Conservation (phyloP, 2,113 vertebrate species). For the Pygathrix nemaeus region DNA sequence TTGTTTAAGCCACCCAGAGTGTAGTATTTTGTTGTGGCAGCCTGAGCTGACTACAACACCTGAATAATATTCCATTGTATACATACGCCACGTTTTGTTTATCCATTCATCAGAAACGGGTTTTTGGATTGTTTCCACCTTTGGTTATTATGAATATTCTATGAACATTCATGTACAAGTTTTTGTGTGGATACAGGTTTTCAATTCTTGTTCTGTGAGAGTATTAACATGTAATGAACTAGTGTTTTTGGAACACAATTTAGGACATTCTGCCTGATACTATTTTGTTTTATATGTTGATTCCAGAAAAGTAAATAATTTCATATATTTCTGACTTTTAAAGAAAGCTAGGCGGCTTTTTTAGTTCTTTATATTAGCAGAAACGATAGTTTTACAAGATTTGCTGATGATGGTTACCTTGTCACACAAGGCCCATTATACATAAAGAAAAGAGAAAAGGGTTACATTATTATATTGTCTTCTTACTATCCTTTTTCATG, state of each 20-base stretch:
- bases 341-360: background rate
- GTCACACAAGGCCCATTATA: background rate
- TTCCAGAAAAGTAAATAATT: constrained; percentile 35
- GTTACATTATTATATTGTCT: background rate
- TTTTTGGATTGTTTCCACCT: background rate
- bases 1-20: background rate
- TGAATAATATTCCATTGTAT: background rate
- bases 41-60: background rate
- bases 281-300: constrained; percentile 39
- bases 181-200: background rate
- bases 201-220: background rate
- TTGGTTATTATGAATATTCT: background rate
- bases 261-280: background rate
- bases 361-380: background rate
- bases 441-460: background rate
- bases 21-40: background rate
- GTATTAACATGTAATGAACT: background rate
- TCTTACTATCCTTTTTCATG: background rate
- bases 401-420: background rate
- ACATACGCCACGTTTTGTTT: background rate
- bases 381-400: background rate
- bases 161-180: background rate
- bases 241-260: background rate
- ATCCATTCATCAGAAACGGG: background rate
- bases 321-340: constrained; percentile 17